Conservation (phyloP, 2,888 invertebrate species). For the Gerris lacustris region DNA sequence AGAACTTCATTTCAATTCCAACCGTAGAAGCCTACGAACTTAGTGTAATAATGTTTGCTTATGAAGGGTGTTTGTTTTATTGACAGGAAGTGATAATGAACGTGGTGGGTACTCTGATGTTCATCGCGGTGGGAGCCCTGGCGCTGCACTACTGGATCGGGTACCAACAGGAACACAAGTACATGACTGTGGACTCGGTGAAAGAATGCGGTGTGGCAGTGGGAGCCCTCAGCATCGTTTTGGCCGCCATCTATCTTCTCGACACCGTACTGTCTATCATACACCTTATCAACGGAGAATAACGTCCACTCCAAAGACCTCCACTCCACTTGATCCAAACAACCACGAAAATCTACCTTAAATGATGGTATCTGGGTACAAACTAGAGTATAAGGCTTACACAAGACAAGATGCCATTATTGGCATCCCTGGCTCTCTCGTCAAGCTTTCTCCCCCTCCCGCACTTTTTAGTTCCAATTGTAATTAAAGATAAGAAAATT, state of each 20-base stretch:
- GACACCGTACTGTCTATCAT: constrained; percentile 66
- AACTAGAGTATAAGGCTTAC: too few relatives aligned
- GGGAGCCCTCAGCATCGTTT: constrained; percentile 65
- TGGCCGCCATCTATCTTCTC: constrained; percentile 65
- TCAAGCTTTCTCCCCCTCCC: too few relatives aligned
- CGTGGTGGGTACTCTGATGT: constrained; percentile 70
- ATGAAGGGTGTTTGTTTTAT: constrained; percentile 15
- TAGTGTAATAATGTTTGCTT: too few relatives aligned
- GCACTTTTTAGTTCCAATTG: too few relatives aligned
- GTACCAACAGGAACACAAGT: constrained; percentile 68
- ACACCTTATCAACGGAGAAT: constrained; percentile 50
- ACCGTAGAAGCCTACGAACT: too few relatives aligned
- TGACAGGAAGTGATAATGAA: constrained; percentile 79
- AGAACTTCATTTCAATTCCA: too few relatives aligned
- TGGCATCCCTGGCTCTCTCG: too few relatives aligned
- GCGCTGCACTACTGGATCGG: constrained; percentile 83
- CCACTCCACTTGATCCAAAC: too few relatives aligned
- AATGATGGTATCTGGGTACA: too few relatives aligned
- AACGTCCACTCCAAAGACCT: neutral
- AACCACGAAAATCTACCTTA: too few relatives aligned
- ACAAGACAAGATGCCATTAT: too few relatives aligned
- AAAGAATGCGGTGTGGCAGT: constrained; percentile 69
- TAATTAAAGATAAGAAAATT: too few relatives aligned
- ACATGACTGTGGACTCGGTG: constrained; percentile 57
- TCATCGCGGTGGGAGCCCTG: constrained; percentile 72